Percentiles rank a stretch among this genome's conserved stretches.
Evolutionary conservation across 2,797 vertebrate genomes (phyloP).

Genomic region (Perodicticus potto): DNA sequence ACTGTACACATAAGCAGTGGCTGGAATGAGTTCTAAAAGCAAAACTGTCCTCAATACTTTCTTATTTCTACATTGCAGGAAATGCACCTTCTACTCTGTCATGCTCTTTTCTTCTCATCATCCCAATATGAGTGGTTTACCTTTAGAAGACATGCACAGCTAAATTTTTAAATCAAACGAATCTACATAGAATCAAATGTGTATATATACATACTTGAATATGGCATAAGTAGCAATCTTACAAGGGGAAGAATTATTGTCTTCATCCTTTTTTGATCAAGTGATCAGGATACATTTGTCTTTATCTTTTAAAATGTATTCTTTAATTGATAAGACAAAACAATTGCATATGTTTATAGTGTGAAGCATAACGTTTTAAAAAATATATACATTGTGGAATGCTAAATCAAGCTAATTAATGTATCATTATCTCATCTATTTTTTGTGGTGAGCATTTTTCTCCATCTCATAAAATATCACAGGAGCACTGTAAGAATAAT

Average conservation of each 20-base stretch:
- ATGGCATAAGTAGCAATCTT: not conserved
- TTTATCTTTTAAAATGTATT: slow-evolving; percentile 22
- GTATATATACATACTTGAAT: not conserved
- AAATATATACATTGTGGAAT: not conserved
- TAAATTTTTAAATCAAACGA: slow-evolving; percentile 21
- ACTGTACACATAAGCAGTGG: not conserved
- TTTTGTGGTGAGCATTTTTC: not conserved
- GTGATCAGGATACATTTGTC: not conserved
- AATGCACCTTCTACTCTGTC: not conserved
- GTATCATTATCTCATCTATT: not conserved
- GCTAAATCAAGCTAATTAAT: not conserved
- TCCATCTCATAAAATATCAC: not conserved
- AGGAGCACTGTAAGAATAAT: slow-evolving; percentile 6
- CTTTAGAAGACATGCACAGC: not conserved
- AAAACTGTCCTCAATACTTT: slow-evolving; percentile 9
- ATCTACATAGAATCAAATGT: not conserved
- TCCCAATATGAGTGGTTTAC: not conserved
- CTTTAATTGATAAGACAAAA: not conserved
- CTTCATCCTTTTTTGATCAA: not conserved
- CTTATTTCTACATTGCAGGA: not conserved
- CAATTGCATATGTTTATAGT: not conserved
- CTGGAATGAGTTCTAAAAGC: slow-evolving; percentile 4
- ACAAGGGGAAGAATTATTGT: not conserved
- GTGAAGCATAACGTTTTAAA: not conserved
- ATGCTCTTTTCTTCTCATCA: not conserved